phyloP scores from a whole-genome alignment of 2,113 vertebrate genomes.

The Papio anubis region DNA sequence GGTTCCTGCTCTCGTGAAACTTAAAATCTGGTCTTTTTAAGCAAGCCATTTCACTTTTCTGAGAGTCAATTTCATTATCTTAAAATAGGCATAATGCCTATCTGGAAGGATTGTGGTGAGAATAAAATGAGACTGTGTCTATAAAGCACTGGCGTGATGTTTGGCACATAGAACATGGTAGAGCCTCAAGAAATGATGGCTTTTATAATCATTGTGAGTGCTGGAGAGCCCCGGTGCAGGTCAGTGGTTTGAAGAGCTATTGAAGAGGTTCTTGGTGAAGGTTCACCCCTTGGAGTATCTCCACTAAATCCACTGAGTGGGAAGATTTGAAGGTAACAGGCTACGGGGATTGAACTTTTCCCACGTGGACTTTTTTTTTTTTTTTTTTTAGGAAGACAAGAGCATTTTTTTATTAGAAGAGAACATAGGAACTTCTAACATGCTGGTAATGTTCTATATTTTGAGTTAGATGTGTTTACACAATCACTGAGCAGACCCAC shows the following conservation, averaged over 20 bases:
- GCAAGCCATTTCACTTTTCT: conserved; percentile 14
- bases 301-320: background rate
- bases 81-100: background rate
- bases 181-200: background rate
- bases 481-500: background rate
- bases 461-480: background rate
- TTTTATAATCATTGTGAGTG: background rate
- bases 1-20: background rate
- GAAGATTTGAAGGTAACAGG: background rate
- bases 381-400: background rate
- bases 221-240: background rate
- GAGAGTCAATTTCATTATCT: background rate
- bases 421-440: background rate
- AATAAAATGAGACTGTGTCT: background rate
- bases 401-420: background rate
- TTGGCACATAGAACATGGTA: background rate
- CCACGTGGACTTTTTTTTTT: too few species aligned
- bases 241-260: background rate
- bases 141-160: background rate
- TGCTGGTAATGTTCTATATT: background rate
- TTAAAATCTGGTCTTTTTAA: conserved; percentile 5
- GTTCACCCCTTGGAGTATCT: background rate
- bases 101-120: background rate
- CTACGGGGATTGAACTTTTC: background rate
- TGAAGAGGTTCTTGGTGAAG: background rate